phyloP scores from a whole-genome alignment of 2,113 vertebrate species.

The Asarcornis scutulata region DNA sequence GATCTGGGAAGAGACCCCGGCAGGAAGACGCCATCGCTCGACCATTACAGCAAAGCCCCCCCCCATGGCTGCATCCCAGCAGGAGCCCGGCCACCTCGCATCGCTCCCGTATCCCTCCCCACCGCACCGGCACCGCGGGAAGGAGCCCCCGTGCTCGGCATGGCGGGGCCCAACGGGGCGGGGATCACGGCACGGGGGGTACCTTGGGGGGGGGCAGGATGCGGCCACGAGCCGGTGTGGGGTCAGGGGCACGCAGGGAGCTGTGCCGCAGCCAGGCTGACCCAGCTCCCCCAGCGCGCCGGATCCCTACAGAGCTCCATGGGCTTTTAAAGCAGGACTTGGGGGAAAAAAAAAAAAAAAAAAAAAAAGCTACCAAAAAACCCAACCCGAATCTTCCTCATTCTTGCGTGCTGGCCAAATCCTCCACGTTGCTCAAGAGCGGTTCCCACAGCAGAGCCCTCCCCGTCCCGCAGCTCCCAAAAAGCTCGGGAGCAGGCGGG shows the following conservation, averaged over 20 bases:
- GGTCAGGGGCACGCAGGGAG: neutral
- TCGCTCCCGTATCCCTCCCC: neutral
- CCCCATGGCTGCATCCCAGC: fast-evolving
- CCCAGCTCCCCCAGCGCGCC: neutral
- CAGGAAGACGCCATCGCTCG: neutral
- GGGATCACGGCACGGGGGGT: neutral
- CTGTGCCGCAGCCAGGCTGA: neutral
- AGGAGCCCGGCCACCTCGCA: fast-evolving
- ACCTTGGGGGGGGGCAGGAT: neutral
- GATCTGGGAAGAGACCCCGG: neutral
- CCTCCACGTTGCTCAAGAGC: neutral
- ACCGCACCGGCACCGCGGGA: fast-evolving
- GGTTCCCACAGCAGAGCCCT: neutral
- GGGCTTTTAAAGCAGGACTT: neutral
- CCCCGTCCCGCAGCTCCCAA: fast-evolving
- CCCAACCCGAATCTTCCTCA: neutral
- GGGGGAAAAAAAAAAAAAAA: neutral
- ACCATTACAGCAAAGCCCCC: too few relatives aligned
- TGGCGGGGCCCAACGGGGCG: too few relatives aligned
- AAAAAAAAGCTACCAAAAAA: neutral
- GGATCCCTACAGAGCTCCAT: fast-evolving
- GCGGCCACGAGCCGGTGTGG: neutral
- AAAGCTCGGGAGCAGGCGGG: fast-evolving
- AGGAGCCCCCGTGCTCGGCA: fast-evolving
- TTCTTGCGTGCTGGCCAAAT: neutral